phyloP scores from a whole-genome alignment of 2,888 invertebrate species.

The Epistrophe grossulariae region DNA sequence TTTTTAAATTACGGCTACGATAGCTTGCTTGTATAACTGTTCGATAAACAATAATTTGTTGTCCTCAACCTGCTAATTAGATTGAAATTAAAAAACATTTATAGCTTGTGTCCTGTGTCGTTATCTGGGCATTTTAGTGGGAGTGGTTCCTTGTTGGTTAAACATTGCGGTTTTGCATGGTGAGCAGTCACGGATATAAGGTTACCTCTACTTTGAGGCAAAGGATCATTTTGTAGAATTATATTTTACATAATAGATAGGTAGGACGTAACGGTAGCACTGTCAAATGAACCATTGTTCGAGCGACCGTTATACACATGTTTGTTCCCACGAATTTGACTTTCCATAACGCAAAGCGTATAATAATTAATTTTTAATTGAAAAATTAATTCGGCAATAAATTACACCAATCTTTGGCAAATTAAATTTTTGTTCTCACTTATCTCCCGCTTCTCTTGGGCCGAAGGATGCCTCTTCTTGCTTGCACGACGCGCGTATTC shows the following conservation, averaged over 20 bases:
- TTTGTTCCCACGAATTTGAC: constrained; percentile 32
- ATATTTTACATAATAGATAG: background rate
- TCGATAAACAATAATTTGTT: constrained; percentile 74
- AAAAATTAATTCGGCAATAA: constrained; percentile 74
- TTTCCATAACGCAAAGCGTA: constrained; percentile 28
- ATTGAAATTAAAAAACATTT: constrained; percentile 74
- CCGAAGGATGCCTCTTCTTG: background rate
- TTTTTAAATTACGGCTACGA: constrained; percentile 24
- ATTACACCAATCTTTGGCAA: constrained; percentile 71
- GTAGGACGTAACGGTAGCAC: background rate
- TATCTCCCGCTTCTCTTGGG: background rate
- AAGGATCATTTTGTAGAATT: background rate
- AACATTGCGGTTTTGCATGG: constrained; percentile 63
- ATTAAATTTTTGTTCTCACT: constrained; percentile 49
- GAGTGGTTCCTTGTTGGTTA: constrained; percentile 71
- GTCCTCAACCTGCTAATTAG: constrained; percentile 72
- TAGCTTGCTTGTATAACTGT: constrained; percentile 60
- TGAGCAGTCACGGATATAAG: background rate
- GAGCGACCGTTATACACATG: constrained; percentile 31
- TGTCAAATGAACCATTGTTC: constrained; percentile 30
- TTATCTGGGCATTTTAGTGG: constrained; percentile 37
- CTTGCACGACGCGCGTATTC: background rate
- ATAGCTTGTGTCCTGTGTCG: constrained; percentile 58
- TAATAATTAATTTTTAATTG: constrained; percentile 73
- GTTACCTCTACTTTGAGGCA: background rate